Evolutionary conservation across 2,113 vertebrate genomes (phyloP), one percentile per base, ranked within the genome.

Genomic region (Panurus biarmicus): DNA sequence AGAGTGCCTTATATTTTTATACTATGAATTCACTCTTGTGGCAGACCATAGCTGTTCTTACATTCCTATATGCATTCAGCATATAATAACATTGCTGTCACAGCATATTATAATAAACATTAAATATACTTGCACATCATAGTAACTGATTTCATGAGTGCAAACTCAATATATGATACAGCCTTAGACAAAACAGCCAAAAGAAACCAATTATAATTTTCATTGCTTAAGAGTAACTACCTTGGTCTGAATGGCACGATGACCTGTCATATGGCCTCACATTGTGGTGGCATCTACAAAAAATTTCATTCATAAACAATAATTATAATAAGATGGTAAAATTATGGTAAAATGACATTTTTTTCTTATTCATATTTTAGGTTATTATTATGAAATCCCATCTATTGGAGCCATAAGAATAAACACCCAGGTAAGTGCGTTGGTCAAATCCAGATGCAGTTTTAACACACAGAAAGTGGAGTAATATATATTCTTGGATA

Each of bases 371-470:
- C 84, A 31, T 96, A 51, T 97, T 97, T 88, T 92, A 99, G 99
- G 99, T 95, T 99, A 99, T 95, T 99, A 99, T 96, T 99, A 99
- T 95, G 99, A 99, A 98, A 99, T 99, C 79, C 99, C 99, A 1
- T 99, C 99, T 33, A 99, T 99, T 40, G 99, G 99, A 96, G 99
- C 99, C 80, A 99, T 99, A 97, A 98, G 99, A 95, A 99, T 99
- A 96, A 99, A 99, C 97, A 99, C 99, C 72, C 99, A 99, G 99
- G 99, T 99, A 97, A 93, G 92, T 44, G 17, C n/a, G 19, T 69
- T 90, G 90, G 50, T 26, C 78, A 84, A 38, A 31, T 56, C 21
- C 12, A 66, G 31, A 21, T 31, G 4, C 8, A 57, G 5, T 64
- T 85, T 14, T 20, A 70, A 61, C 5, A 74, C 11, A 47, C 45